phyloP scores from a whole-genome alignment of 2,888 invertebrate genomes.

The Drosophila kambysellisi region DNA sequence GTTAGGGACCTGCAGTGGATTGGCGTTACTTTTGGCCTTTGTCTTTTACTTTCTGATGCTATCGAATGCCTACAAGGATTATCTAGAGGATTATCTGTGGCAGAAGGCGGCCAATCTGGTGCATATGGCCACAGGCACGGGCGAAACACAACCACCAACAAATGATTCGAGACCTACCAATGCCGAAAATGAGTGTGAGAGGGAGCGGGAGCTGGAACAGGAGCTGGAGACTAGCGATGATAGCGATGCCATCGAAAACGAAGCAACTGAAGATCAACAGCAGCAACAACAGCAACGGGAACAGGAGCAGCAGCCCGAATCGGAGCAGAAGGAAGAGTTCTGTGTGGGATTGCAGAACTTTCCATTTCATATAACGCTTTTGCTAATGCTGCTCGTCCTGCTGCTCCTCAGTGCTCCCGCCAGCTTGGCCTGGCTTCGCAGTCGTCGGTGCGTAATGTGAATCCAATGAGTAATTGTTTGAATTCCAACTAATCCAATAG shows the following conservation, averaged over 20 bases:
- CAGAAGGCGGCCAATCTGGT: slow-evolving; percentile 83
- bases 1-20: slow-evolving; percentile 90
- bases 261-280: slow-evolving; percentile 1
- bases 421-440: slow-evolving; percentile 92
- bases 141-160: not conserved
- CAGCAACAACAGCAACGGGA: not conserved
- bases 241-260: slow-evolving; percentile 1
- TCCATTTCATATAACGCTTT: slow-evolving; percentile 91
- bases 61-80: slow-evolving; percentile 89
- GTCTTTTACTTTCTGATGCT: slow-evolving; percentile 90
- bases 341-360: slow-evolving; percentile 84
- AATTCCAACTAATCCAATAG: not conserved
- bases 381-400: slow-evolving; percentile 89
- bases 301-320: not conserved
- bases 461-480: not conserved
- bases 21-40: slow-evolving; percentile 89
- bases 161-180: not conserved
- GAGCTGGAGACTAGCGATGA: slow-evolving; percentile 11
- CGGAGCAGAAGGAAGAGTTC: slow-evolving; percentile 14
- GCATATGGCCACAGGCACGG: slow-evolving; percentile 16
- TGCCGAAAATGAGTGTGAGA: not conserved
- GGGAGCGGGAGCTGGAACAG: not conserved
- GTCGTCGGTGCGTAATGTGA: slow-evolving; percentile 88
- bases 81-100: slow-evolving; percentile 87
- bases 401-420: slow-evolving; percentile 90